Percentiles rank a stretch among this genome's conserved stretches.
phyloP scores from a whole-genome alignment of 2,888 invertebrate genomes.

The Hetaerina titia region DNA sequence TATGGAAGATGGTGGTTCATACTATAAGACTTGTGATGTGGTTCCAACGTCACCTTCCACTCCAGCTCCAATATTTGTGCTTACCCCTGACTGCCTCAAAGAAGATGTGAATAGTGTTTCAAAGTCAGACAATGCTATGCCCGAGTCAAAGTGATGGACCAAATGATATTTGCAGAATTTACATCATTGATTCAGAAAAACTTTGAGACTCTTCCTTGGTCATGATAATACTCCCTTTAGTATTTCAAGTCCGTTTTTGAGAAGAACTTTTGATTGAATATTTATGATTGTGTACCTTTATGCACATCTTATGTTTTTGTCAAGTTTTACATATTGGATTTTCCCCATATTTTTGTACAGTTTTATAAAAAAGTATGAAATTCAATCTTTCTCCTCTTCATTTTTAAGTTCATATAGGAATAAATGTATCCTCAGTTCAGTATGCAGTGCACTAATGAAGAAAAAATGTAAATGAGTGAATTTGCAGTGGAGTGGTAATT shows the following conservation, averaged over 20 bases:
- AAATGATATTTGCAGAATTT: not conserved
- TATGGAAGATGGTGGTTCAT: conserved; percentile 57
- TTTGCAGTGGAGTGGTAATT: not conserved
- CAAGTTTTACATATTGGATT: not conserved
- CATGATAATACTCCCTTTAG: not conserved
- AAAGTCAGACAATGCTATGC: not conserved
- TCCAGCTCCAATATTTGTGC: conserved; percentile 48
- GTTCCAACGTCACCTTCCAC: conserved; percentile 2
- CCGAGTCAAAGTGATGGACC: not conserved
- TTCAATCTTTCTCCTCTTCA: not conserved
- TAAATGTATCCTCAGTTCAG: not conserved
- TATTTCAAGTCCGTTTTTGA: not conserved
- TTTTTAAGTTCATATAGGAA: not conserved
- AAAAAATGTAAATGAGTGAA: not conserved
- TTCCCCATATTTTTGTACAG: conserved; percentile 27
- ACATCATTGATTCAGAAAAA: not conserved
- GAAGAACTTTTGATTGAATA: not conserved
- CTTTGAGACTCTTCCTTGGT: not conserved
- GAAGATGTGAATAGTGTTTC: not conserved
- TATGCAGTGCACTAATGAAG: not conserved
- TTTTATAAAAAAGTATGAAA: not conserved
- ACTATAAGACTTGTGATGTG: conserved; percentile 53
- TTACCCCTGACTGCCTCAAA: not conserved
- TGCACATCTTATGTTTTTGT: not conserved
- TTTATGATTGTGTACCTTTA: not conserved